Evolutionary conservation across 2,888 invertebrate species (phyloP), one percentile per base, ranked within the genome.

Genomic region (Ormyrus nitidulus): DNA sequence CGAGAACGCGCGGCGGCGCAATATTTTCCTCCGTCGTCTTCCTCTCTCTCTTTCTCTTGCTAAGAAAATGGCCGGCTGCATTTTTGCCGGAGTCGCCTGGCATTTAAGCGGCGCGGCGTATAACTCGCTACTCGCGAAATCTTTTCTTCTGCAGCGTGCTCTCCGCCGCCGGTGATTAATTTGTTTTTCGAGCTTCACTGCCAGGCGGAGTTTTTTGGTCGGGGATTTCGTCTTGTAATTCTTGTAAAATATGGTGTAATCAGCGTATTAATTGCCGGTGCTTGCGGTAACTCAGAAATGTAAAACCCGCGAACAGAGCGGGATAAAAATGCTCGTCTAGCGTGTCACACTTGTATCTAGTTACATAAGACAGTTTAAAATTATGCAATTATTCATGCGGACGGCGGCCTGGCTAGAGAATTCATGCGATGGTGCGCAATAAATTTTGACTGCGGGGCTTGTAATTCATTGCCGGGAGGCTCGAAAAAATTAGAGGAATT

Each of bases 331-430:
- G 11, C 34, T 34, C 34, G 34, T 2, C 34, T 58, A n/a, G 49
- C 34, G 8, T 5, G 1, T 13, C 51, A 34, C 34, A 68, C 53
- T 58, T 66, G 19, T 68, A 66, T 75, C 66, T 68, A 68, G 75
- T 64, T 64, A 56, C 69, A 11, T n/a, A 34, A 10, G 77, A 56
- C 70, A 62, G 56, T 44, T 64, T 51, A 51, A 69, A 77, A 77
- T 64, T 56, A 58, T 77, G 62, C 70, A 76, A 76, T 76, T 54
- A 69, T 13, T 76, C 48, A 44, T 11, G 6, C 2, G 13, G 11
- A 54, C 13, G 34, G 48, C 48, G 34, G 9, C 53, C 9, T 11
- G 64, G 13, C 34, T 34, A 4, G 34, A 34, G 4, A 48, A 49
- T 62, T 64, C 19, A 13, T 11, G 61, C 53, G 19, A 68, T 62